phyloP scores from a whole-genome alignment of 2,888 invertebrate genomes.

The Chrysolina oricalcia region DNA sequence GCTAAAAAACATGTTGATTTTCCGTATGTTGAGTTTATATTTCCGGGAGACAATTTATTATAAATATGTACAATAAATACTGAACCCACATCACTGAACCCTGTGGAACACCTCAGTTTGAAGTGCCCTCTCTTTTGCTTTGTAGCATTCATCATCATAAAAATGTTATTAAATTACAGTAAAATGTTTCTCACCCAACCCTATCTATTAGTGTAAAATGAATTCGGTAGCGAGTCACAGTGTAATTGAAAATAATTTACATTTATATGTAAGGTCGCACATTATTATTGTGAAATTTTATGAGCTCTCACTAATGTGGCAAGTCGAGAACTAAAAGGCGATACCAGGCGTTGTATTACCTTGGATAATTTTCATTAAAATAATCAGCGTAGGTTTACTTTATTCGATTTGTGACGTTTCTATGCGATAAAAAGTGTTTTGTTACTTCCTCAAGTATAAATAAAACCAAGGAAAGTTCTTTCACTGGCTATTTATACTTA shows the following conservation, averaged over 20 bases:
- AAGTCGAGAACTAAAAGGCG: slow-evolving; percentile 40
- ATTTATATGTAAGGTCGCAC: slow-evolving; percentile 56
- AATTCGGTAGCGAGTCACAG: slow-evolving; percentile 2
- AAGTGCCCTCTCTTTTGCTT: too few relatives aligned
- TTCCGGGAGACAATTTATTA: too few relatives aligned
- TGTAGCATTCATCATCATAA: too few relatives aligned
- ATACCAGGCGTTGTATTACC: slow-evolving; percentile 50
- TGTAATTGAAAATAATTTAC: slow-evolving; percentile 43
- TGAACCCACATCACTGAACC: too few relatives aligned
- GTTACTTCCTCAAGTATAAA: slow-evolving; percentile 48
- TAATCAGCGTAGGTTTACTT: slow-evolving; percentile 41
- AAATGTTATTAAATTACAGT: not conserved
- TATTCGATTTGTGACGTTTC: slow-evolving; percentile 32
- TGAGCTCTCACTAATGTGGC: slow-evolving; percentile 50
- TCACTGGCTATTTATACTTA: slow-evolving; percentile 17
- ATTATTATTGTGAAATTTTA: slow-evolving; percentile 57
- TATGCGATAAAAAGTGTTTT: slow-evolving; percentile 35
- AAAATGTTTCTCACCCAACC: not conserved
- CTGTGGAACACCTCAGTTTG: too few relatives aligned
- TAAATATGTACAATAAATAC: too few relatives aligned
- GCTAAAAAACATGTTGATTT: too few relatives aligned
- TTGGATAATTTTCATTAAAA: slow-evolving; percentile 42
- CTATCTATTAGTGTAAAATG: not conserved
- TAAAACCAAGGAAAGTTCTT: slow-evolving; percentile 26
- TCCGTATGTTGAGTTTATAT: too few relatives aligned